These are phyloP conservation scores for Cichlasoma orientale DNA, from an alignment of 2,797 vertebrate genomes.

Conservation along the genomic window DNA sequence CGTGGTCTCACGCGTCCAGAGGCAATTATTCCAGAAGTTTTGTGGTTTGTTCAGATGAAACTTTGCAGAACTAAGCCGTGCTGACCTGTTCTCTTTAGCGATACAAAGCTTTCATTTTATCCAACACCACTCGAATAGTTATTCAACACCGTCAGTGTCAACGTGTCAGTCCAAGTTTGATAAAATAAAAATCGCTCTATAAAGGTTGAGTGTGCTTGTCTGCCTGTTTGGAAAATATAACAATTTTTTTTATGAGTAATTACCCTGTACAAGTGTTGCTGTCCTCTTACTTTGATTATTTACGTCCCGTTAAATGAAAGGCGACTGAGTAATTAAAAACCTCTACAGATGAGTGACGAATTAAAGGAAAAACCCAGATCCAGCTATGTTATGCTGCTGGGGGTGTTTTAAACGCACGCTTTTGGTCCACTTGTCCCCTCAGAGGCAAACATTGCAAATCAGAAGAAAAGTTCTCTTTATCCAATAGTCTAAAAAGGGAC, in stretches of 20 bases:
- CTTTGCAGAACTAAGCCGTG: neutral
- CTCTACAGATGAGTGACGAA: neutral
- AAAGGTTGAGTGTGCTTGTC: neutral
- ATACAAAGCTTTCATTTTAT: neutral
- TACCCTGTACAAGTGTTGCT: neutral
- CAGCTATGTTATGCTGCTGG: neutral
- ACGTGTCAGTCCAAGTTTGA: neutral
- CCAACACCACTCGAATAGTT: neutral
- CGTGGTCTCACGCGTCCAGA: neutral
- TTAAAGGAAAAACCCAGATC: neutral
- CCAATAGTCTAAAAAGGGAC: neutral
- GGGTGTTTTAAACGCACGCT: neutral
- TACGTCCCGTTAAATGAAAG: neutral
- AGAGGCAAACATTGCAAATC: neutral
- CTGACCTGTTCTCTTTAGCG: neutral
- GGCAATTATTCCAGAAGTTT: neutral
- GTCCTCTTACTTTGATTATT: neutral
- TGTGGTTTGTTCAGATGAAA: neutral
- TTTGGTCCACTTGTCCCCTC: neutral
- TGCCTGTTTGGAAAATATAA: neutral
- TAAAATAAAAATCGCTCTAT: neutral
- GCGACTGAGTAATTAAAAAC: neutral
- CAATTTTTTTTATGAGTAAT: neutral
- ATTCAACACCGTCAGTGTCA: neutral
- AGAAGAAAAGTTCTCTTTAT: neutral